These are phyloP conservation scores for Biston betularia DNA, from an alignment of 2,888 invertebrate genomes.

Conservation along the genomic window DNA sequence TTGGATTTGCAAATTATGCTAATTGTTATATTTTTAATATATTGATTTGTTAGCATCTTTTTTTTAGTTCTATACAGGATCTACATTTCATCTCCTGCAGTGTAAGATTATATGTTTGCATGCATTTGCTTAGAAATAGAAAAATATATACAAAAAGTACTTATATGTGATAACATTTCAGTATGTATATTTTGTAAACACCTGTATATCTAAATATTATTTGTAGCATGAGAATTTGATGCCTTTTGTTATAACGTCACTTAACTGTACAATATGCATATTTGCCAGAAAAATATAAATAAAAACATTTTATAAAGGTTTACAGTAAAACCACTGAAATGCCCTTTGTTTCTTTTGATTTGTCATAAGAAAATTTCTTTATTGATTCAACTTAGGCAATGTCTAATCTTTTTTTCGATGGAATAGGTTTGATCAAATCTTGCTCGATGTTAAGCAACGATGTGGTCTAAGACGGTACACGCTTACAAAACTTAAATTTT, in stretches of 20 bases:
- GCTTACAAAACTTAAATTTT: too few relatives aligned
- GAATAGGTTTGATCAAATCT: too few relatives aligned
- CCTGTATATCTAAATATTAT: conserved; percentile 6
- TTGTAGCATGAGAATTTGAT: conserved; percentile 29
- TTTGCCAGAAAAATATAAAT: not conserved
- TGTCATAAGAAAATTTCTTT: too few relatives aligned
- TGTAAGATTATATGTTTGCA: conserved; percentile 35
- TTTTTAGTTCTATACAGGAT: conserved; percentile 44
- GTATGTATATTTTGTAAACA: conserved; percentile 11
- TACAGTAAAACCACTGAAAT: not conserved
- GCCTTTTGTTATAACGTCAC: conserved; percentile 17
- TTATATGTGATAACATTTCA: conserved; percentile 12
- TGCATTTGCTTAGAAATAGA: conserved; percentile 19
- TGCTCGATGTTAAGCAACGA: too few relatives aligned
- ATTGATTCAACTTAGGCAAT: too few relatives aligned
- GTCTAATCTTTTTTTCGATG: too few relatives aligned
- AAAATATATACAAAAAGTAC: not conserved
- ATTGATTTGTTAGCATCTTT: conserved; percentile 20
- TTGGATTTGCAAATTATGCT: not conserved
- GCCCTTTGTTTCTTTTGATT: too few relatives aligned
- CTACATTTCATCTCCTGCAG: conserved; percentile 25
- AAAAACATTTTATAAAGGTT: conserved; percentile 1
- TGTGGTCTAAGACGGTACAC: too few relatives aligned
- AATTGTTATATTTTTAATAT: conserved; percentile 10
- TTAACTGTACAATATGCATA: not conserved